Percentiles rank a stretch among this genome's conserved stretches.
These are phyloP conservation scores for Drosophila cognata DNA, from an alignment of 2,888 invertebrate species.

Conservation along the genomic window DNA sequence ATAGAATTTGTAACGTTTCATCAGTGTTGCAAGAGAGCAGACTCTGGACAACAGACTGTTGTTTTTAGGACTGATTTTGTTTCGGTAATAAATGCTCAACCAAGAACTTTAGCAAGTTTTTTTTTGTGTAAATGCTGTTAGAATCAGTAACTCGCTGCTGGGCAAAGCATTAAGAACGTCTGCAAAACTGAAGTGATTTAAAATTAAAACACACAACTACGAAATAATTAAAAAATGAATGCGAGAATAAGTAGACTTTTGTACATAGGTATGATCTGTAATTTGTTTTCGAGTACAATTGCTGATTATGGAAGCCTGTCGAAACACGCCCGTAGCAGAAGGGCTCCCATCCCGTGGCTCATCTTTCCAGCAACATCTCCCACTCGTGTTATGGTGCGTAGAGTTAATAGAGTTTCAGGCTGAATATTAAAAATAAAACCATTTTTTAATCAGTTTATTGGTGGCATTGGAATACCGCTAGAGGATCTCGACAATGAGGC, in stretches of 20 bases:
- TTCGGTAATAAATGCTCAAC: constrained; percentile 29
- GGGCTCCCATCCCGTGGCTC: constrained; percentile 68
- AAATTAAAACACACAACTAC: neutral
- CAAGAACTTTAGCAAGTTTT: constrained; percentile 40
- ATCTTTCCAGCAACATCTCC: constrained; percentile 83
- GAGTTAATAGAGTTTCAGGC: neutral
- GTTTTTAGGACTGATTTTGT: constrained; percentile 5
- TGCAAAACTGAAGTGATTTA: constrained; percentile 9
- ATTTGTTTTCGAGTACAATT: constrained; percentile 9
- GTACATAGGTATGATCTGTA: constrained; percentile 21
- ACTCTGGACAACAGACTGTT: constrained; percentile 3
- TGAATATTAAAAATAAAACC: neutral
- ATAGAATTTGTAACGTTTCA: constrained; percentile 65
- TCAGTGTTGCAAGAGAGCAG: constrained; percentile 23
- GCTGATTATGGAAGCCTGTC: constrained; percentile 53
- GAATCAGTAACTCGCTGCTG: constrained; percentile 53
- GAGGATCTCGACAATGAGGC: constrained; percentile 80
- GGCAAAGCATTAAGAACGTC: constrained; percentile 56
- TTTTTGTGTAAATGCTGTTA: constrained; percentile 8
- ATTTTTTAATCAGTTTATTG: constrained; percentile 74
- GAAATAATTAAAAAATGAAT: constrained; percentile 37
- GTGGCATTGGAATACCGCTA: constrained; percentile 84
- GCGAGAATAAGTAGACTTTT: constrained; percentile 10
- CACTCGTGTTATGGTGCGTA: constrained; percentile 82
- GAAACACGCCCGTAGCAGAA: constrained; percentile 62